A percentile compares a stretch with the other conserved stretches of the same genome.
Evolutionary conservation across 2,797 vertebrate genomes (phyloP).

Genomic region (Alectoris magna): DNA sequence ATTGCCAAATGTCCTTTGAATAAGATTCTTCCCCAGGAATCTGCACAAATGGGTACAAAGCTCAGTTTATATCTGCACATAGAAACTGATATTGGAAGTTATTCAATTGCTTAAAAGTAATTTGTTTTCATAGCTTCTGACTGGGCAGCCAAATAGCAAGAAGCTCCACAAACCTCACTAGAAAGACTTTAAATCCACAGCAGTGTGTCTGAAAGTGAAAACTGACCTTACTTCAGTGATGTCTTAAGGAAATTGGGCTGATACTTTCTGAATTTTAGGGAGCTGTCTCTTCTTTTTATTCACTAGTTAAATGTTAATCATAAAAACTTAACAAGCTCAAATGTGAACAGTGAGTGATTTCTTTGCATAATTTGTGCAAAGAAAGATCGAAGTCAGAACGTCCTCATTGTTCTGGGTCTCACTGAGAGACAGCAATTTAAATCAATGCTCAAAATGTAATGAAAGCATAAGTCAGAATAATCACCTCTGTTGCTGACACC

Average conservation of each 20-base stretch:
- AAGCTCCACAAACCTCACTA: background rate
- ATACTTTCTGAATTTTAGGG: background rate
- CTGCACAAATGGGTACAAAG: background rate
- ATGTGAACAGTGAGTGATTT: background rate
- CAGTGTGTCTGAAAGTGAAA: background rate
- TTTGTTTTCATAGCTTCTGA: slow-evolving; percentile 25
- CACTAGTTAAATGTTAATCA: background rate
- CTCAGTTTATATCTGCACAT: slow-evolving; percentile 21
- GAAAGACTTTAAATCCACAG: background rate
- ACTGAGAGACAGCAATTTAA: background rate
- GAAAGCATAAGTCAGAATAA: background rate
- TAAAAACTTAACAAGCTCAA: background rate
- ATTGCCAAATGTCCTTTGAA: background rate
- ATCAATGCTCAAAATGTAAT: background rate
- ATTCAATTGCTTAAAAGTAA: slow-evolving; percentile 24
- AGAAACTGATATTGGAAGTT: slow-evolving; percentile 20
- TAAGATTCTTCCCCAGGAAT: background rate
- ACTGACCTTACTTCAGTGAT: background rate
- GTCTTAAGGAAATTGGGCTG: background rate
- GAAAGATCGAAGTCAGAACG: background rate
- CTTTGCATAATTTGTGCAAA: background rate
- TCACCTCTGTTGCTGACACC: background rate
- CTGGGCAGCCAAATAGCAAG: slow-evolving; percentile 1
- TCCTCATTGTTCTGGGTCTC: background rate
- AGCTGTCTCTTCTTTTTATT: background rate